Evolutionary conservation across 2,797 vertebrate genomes (phyloP).

Genomic region (Aldrovandia affinis): DNA sequence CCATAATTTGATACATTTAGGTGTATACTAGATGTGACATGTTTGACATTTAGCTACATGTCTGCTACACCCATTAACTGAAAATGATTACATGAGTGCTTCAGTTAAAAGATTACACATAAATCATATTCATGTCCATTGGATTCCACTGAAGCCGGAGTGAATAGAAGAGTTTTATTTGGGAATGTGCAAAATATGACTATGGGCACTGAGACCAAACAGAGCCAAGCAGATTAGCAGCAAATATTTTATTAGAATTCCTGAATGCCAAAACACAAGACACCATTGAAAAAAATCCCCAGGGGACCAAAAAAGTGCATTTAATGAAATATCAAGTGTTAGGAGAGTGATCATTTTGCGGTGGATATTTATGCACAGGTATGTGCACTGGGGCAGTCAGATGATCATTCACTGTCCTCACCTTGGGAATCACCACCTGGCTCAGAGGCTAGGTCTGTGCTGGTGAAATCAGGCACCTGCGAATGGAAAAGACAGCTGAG

Average conservation of each 20-base stretch:
- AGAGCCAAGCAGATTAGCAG: background rate
- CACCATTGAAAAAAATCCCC: background rate
- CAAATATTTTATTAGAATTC: background rate
- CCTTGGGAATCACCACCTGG: conserved; percentile 62
- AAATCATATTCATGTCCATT: background rate
- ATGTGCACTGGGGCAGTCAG: background rate
- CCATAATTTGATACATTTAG: too few species aligned
- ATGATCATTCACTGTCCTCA: background rate
- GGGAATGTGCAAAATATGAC: background rate
- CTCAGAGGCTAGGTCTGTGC: conserved; percentile 73
- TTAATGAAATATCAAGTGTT: background rate
- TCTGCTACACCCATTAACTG: background rate
- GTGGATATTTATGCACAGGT: background rate
- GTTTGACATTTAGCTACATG: too few species aligned
- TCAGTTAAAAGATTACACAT: background rate
- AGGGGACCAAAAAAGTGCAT: background rate
- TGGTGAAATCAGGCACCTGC: conserved; percentile 73
- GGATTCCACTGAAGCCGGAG: background rate
- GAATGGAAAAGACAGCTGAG: conserved; percentile 47
- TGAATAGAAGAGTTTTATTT: background rate
- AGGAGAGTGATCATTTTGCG: background rate
- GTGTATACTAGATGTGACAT: too few species aligned
- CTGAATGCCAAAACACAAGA: background rate
- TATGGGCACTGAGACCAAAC: background rate
- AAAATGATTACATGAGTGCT: background rate